A percentile compares a stretch with the other conserved stretches of the same genome.
These are phyloP conservation scores for Phrynosoma blainvillii DNA, from an alignment of 2,113 vertebrate genomes.

Conservation along the genomic window DNA sequence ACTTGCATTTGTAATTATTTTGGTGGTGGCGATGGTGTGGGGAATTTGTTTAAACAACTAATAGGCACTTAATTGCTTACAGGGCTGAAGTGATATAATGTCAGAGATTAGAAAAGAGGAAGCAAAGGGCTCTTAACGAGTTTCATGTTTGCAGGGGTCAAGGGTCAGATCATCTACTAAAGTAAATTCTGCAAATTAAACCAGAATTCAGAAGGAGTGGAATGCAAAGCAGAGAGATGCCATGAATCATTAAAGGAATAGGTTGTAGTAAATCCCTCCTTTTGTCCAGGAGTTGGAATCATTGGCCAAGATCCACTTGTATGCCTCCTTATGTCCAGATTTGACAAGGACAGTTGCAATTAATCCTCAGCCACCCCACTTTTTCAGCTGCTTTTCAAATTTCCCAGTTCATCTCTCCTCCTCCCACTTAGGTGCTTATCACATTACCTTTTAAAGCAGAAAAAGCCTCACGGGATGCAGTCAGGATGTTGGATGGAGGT, in stretches of 20 bases:
- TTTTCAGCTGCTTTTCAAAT: no score
- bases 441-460: no score
- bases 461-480: no score
- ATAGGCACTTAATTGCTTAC: slow-evolving; percentile 77
- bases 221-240: background rate
- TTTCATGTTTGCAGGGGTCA: slow-evolving; percentile 32
- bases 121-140: slow-evolving; percentile 51
- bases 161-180: background rate
- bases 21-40: slow-evolving; percentile 56
- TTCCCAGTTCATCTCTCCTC: no score
- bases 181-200: slow-evolving; percentile 23
- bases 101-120: slow-evolving; percentile 60
- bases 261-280: background rate
- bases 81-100: slow-evolving; percentile 67
- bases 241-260: background rate
- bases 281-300: background rate
- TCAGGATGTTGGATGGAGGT: no score
- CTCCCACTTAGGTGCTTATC: no score
- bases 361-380: no score
- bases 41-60: slow-evolving; percentile 84
- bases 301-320: no score
- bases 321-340: no score
- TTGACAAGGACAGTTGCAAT: no score
- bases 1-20: slow-evolving; percentile 92
- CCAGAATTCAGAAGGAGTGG: background rate